These are phyloP conservation scores for Seira ritae DNA, from an alignment of 2,888 invertebrate species.

Conservation along the genomic window DNA sequence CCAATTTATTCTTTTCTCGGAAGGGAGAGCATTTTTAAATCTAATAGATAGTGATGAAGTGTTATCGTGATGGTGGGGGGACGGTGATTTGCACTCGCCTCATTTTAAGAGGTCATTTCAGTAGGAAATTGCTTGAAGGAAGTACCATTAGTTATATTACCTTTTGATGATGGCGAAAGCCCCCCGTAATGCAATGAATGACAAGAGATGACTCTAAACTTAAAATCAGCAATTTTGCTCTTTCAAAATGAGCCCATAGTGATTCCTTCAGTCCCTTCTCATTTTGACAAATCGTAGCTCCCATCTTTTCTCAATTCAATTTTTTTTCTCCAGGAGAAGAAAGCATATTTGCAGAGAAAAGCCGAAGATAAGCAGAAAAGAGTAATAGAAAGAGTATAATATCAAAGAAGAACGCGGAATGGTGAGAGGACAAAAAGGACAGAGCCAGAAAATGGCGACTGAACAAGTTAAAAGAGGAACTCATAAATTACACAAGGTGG, in stretches of 20 bases:
- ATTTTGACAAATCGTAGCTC: conserved; percentile 51
- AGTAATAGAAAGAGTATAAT: neutral
- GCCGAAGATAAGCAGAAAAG: neutral
- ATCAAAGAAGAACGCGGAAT: neutral
- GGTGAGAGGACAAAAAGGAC: conserved; percentile 20
- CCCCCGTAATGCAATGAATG: conserved; percentile 50
- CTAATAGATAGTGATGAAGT: conserved; percentile 16
- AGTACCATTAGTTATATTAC: conserved; percentile 58
- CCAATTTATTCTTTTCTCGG: neutral
- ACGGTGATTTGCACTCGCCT: conserved; percentile 41
- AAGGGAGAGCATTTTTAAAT: neutral
- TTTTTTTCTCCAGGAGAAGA: too few species aligned
- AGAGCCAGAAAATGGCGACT: too few species aligned
- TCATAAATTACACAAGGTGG: conserved; percentile 66
- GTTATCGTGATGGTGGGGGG: neutral
- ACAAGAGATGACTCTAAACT: conserved; percentile 57
- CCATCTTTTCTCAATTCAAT: conserved; percentile 44
- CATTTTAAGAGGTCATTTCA: conserved; percentile 52
- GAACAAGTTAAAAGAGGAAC: too few species aligned
- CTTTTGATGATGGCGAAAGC: conserved; percentile 54
- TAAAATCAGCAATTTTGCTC: conserved; percentile 61
- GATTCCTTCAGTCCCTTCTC: conserved; percentile 50
- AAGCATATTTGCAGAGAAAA: conserved; percentile 9
- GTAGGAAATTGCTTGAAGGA: conserved; percentile 44
- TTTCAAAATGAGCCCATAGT: conserved; percentile 42